Percentiles rank a stretch among this genome's conserved stretches.
Conservation (phyloP, 2,888 invertebrate species). For the Pseudococcus longispinus region DNA sequence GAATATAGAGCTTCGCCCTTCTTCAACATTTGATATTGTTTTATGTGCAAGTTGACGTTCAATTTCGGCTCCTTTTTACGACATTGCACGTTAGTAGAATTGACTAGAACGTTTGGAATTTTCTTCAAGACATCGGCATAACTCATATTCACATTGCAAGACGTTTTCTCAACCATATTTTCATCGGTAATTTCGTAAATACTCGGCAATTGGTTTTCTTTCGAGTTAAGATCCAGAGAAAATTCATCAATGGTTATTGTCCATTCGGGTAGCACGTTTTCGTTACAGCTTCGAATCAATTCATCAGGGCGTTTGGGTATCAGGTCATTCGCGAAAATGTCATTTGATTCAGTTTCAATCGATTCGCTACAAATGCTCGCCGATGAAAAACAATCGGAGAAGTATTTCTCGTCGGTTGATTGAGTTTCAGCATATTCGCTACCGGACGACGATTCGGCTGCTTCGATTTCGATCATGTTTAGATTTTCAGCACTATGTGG, state of each 20-base stretch:
- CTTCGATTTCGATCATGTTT: not conserved
- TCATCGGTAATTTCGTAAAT: not conserved
- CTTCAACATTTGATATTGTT: not conserved
- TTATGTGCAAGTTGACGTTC: not conserved
- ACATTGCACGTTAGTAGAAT: not conserved
- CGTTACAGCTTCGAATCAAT: not conserved
- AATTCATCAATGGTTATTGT: slow-evolving; percentile 20
- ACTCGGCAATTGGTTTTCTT: not conserved
- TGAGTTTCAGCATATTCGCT: not conserved
- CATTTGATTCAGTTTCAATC: not conserved
- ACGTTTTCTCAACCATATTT: not conserved
- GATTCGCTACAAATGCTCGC: not conserved
- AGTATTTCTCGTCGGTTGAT: not conserved
- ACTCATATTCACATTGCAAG: not conserved
- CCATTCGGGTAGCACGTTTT: not conserved
- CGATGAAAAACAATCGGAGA: not conserved
- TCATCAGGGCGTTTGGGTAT: not conserved
- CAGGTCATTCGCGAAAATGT: not conserved
- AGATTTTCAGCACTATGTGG: not conserved
- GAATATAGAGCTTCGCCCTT: not conserved
- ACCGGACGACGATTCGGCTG: not conserved
- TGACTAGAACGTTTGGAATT: not conserved
- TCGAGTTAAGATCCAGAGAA: not conserved
- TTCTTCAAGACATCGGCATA: slow-evolving; percentile 6
- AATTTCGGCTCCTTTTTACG: not conserved